Evolutionary conservation across 2,113 vertebrate genomes (phyloP), one percentile per base, ranked within the genome.

Genomic region (Oenanthe oenanthe): DNA sequence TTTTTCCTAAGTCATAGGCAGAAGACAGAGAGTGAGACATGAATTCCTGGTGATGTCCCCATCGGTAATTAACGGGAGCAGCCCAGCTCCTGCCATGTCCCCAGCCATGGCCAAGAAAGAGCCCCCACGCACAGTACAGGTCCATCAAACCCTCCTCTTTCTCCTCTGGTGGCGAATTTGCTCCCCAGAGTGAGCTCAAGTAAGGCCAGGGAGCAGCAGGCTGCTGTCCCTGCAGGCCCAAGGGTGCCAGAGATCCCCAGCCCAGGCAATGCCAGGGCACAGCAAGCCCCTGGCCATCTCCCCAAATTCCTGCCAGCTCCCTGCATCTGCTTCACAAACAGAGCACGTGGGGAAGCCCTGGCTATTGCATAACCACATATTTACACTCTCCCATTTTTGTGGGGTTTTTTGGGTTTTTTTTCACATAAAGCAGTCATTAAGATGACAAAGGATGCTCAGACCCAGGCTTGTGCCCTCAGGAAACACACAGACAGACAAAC

Each of bases 121-220:
- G 9, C n/a, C n/a, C 65, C 45, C 10, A 4, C 1, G 2, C 1
- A 0, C 21, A n/a, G 10, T 3, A 21, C 13, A 9, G 12, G 2
- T 11, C 36, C 89, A 47, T 61, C 48, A 56, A 79, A 65, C 6
- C 63, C 63, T 25, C 6, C 53, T 34, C 28, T 58, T 71, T 32
- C 54, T 60, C 51, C 42, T 3, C 13, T 1, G 3, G 10, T 8
- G 16, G 32, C 53, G 10, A 34, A 32, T 68, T 32, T 47, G 9
- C 43, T 34, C 62, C 42, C 29, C 40, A 42, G 63, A 47, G 0
- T 4, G 32, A 85, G 29, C 43, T 45, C 34, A 7, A 9, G 40
- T 0, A 2, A 45, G 38, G 57, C 12, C 38, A 74, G 57, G 0
- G 1, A 70, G 56, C 32, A 65, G 36, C 45, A 74, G 82, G 16